Evolutionary conservation across 2,113 vertebrate species (phyloP).

Genomic region (Platysternon megacephalum): DNA sequence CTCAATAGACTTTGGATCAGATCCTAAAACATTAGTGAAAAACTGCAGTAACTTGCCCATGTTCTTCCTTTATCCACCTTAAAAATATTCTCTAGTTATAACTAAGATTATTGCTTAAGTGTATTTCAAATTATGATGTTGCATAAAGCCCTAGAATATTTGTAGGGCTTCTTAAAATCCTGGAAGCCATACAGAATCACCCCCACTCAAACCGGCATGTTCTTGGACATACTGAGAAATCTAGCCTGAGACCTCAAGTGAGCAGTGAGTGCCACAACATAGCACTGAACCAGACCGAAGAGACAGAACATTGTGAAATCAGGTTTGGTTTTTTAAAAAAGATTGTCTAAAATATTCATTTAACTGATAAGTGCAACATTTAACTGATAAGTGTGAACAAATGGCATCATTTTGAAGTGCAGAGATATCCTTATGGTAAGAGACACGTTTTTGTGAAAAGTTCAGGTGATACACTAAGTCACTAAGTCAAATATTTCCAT

Average conservation of each 20-base stretch:
- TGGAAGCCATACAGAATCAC: fast-evolving
- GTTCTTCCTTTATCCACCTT: background rate
- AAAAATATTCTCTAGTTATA: background rate
- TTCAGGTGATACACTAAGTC: background rate
- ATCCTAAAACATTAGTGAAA: background rate
- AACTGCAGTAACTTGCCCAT: background rate
- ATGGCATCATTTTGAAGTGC: background rate
- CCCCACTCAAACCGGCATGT: fast-evolving
- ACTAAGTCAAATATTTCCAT: background rate
- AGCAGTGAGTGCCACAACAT: background rate
- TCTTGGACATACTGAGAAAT: background rate
- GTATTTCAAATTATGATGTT: background rate
- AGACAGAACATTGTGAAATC: background rate
- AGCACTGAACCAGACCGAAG: background rate
- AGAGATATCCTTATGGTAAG: background rate
- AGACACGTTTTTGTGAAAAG: background rate
- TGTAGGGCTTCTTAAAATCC: background rate
- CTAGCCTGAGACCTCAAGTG: fast-evolving
- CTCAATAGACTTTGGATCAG: background rate
- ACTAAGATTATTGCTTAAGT: background rate
- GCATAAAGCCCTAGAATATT: background rate
- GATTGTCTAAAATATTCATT: background rate
- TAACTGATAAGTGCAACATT: background rate
- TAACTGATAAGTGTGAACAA: background rate
- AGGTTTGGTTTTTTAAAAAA: background rate